Conservation (phyloP, 2,888 invertebrate species). For the Eristalis intricaria region DNA sequence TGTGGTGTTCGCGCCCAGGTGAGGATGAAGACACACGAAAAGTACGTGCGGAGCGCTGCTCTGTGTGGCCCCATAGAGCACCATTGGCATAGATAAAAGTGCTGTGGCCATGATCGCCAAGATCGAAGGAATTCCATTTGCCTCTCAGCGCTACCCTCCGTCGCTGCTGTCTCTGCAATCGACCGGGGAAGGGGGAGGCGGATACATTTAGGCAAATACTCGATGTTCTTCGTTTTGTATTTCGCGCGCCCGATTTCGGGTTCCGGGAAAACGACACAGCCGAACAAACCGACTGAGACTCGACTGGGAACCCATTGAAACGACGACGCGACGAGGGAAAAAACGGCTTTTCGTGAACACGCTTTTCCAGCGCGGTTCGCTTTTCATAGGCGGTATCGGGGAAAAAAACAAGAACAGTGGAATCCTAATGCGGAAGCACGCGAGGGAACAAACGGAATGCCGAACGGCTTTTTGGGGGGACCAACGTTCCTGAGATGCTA, state of each 20-base stretch:
- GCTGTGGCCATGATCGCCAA: constrained; percentile 59
- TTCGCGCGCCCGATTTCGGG: constrained; percentile 63
- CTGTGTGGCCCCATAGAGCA: constrained; percentile 60
- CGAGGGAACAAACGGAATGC: constrained; percentile 54
- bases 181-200: no score
- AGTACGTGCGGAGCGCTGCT: constrained; percentile 18
- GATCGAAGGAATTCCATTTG: constrained; percentile 58
- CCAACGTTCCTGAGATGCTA: neutral
- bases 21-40: constrained; percentile 57
- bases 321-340: constrained; percentile 13
- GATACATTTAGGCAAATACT: constrained; percentile 51
- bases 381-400: constrained; percentile 16
- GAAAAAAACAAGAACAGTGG: neutral
- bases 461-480: constrained; percentile 36
- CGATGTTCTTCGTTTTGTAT: constrained; percentile 64
- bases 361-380: constrained; percentile 45
- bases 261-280: constrained; percentile 45
- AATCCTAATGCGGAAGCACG: constrained; percentile 52
- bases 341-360: constrained; percentile 60
- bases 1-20: constrained; percentile 38
- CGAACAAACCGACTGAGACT: neutral
- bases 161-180: neutral
- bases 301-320: constrained; percentile 17
- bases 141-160: constrained; percentile 20
- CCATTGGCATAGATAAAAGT: constrained; percentile 66